phyloP scores from a whole-genome alignment of 2,888 invertebrate species.

The Cybosia mesomella region DNA sequence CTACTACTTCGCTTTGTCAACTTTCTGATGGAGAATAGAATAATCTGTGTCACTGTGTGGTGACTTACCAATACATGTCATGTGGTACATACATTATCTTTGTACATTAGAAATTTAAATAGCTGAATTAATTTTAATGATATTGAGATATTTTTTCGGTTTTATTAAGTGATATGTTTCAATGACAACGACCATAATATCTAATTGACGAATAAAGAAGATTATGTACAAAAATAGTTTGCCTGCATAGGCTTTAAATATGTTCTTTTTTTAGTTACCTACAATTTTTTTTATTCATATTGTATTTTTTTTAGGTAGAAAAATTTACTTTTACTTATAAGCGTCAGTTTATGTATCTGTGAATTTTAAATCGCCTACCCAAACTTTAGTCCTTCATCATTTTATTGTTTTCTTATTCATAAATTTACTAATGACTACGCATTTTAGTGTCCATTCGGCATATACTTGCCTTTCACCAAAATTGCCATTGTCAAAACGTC shows the following conservation, averaged over 20 bases:
- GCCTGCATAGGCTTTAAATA: constrained; percentile 40
- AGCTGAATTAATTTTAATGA: neutral
- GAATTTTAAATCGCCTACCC: neutral
- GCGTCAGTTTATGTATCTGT: neutral
- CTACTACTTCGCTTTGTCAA: no score
- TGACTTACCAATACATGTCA: neutral
- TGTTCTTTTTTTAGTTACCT: neutral
- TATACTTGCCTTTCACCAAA: neutral
- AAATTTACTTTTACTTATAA: neutral
- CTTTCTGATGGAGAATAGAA: neutral
- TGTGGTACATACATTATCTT: neutral
- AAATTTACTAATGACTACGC: no score
- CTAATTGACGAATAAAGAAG: constrained; percentile 67
- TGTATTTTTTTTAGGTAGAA: neutral
- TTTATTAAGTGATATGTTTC: constrained; percentile 64
- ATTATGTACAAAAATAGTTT: constrained; percentile 66
- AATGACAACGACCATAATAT: constrained; percentile 44
- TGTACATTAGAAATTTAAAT: neutral
- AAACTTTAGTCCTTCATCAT: neutral
- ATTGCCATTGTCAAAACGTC: neutral
- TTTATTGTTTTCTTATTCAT: neutral
- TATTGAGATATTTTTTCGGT: neutral
- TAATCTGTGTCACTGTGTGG: neutral
- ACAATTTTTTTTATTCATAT: neutral
- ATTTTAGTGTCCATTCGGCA: no score